phyloP scores from a whole-genome alignment of 2,888 invertebrate genomes.

The Chloroclystis v-ata region DNA sequence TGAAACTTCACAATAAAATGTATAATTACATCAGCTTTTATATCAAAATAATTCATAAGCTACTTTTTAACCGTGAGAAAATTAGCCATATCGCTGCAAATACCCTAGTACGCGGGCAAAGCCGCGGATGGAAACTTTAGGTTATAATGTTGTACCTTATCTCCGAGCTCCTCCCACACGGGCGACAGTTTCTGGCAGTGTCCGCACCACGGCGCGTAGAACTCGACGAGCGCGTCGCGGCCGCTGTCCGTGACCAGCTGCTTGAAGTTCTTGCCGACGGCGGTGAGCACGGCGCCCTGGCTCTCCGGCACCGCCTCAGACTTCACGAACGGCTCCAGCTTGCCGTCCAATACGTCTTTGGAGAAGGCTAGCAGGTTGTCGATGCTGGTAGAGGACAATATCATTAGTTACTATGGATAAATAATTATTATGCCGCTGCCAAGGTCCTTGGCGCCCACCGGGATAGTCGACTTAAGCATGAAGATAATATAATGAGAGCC shows the following conservation, averaged over 20 bases:
- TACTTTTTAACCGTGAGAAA: too few relatives aligned
- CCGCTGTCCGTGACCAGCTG: slow-evolving; percentile 93
- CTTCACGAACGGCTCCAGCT: slow-evolving; percentile 94
- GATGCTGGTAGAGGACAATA: slow-evolving; percentile 71
- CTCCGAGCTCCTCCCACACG: slow-evolving; percentile 94
- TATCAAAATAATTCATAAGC: too few relatives aligned
- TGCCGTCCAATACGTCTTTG: slow-evolving; percentile 87
- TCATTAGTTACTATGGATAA: not conserved
- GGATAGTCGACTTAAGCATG: too few relatives aligned
- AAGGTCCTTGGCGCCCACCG: too few relatives aligned
- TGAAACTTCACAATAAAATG: too few relatives aligned
- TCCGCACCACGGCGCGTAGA: slow-evolving; percentile 99
- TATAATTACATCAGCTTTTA: too few relatives aligned
- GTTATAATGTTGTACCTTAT: too few relatives aligned
- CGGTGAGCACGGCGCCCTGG: slow-evolving; percentile 86
- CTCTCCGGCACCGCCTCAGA: slow-evolving; percentile 95
- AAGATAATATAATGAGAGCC: too few relatives aligned
- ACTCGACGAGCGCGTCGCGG: slow-evolving; percentile 97
- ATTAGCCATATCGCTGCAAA: too few relatives aligned
- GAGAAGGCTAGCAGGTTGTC: slow-evolving; percentile 92
- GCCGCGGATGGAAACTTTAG: too few relatives aligned
- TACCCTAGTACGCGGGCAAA: too few relatives aligned
- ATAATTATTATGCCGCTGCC: too few relatives aligned
- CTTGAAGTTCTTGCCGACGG: slow-evolving; percentile 98
- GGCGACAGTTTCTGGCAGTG: slow-evolving; percentile 98